Evolutionary conservation across 2,113 vertebrate genomes (phyloP), one percentile per base, ranked within the genome.

Genomic region (Cheilinus undulatus): DNA sequence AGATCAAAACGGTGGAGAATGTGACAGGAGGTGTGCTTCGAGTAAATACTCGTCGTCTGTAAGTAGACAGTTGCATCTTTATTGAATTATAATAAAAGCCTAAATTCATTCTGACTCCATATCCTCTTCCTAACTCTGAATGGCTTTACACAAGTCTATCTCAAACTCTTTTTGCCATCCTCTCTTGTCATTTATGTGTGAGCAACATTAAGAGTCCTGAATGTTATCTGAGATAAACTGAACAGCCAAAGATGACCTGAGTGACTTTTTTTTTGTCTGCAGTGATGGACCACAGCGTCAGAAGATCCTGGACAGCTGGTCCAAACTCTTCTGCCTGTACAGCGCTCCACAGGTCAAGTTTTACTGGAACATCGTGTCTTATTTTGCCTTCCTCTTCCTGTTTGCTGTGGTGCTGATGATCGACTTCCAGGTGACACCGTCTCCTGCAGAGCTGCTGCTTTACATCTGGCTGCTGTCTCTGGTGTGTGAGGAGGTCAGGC

Each of bases 361-460:
- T 90, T 96, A 94, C 91, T 93, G 95, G 91, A 98, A 96, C 78
- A 95, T 94, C 17, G 92, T 96, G 45, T 96, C 95, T 9, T 99
- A 99, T 86, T 98, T 97, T 3, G 93, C 91, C 68, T 99, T 99
- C 90, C 95, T 99, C 43, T 90, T 94, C 84, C 94, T 99, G 38
- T 99, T 96, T 1, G 96, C 97, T 5, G 94, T 95, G 0, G 94
- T 99, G 69, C 89, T 99, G 51, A 95, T 98, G 95, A 94, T 95
- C 0, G 96, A 99, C 89, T 99, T 99, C 86, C 97, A 99, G 86
- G 34, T 72, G 0, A n/a, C 0, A 0, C 97, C 98, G 0, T 97
- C 97, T 3, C 83, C 88, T 83, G 53, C 42, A 15, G 98, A 99
- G 81, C 53, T 86, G 19, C 82, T 97, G 78, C 92, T 99, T 69